A percentile compares a stretch with the other conserved stretches of the same genome.
Evolutionary conservation across 1,140 invertebrate genomes (phyloP).

Genomic region (Ridgeia piscesae): DNA sequence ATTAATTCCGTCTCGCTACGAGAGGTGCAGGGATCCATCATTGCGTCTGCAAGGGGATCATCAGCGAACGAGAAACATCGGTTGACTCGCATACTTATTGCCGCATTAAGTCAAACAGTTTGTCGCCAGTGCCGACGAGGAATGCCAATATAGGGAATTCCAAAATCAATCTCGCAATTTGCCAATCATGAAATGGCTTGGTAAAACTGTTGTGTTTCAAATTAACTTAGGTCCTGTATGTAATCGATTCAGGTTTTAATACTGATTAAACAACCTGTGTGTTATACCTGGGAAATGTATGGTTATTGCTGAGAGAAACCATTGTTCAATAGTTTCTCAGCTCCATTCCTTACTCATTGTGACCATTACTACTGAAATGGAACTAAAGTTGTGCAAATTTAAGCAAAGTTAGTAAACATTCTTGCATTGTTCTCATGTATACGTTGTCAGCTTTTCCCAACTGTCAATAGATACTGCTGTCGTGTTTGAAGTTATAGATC

Average conservation of each 20-base stretch:
- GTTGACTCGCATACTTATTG: background rate
- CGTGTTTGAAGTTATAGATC: too few relatives aligned
- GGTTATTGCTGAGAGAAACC: too few relatives aligned
- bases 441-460: too few relatives aligned
- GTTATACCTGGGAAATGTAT: too few relatives aligned
- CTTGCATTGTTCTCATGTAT: too few relatives aligned
- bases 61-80: background rate
- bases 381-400: too few relatives aligned
- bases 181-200: background rate
- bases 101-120: background rate
- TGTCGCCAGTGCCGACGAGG: background rate
- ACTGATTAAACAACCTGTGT: background rate
- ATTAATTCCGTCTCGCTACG: background rate
- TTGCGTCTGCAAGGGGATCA: background rate
- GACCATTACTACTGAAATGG: too few relatives aligned
- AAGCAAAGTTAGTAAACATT: too few relatives aligned
- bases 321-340: too few relatives aligned
- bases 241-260: background rate
- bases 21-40: background rate
- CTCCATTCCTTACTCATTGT: too few relatives aligned
- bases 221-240: background rate
- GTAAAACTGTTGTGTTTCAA: background rate
- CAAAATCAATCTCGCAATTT: background rate
- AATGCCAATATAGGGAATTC: background rate
- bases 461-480: too few relatives aligned